phyloP scores from a whole-genome alignment of 2,797 vertebrate genomes.

The Lacerta bilineata region DNA sequence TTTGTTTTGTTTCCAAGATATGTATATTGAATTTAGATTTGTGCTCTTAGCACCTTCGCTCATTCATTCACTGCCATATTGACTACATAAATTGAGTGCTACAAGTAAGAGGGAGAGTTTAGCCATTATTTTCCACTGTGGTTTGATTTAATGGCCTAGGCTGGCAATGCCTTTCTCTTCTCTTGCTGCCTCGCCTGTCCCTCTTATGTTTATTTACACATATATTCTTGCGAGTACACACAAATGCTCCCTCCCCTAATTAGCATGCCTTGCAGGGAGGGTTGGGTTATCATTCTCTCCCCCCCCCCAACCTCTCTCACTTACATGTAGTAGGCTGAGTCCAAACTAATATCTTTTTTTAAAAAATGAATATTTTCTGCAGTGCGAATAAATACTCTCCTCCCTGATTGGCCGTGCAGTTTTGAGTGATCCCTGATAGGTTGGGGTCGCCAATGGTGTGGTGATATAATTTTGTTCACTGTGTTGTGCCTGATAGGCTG shows the following conservation, averaged over 20 bases:
- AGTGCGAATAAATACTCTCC: background rate
- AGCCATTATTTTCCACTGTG: constrained; percentile 80
- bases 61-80: constrained; percentile 78
- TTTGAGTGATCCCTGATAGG: background rate
- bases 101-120: constrained; percentile 80
- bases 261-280: constrained; percentile 62
- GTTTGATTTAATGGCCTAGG: constrained; percentile 80
- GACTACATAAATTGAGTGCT: constrained; percentile 81
- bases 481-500: no score
- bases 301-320: no score
- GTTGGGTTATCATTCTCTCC: constrained; percentile 23
- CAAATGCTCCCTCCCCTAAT: constrained; percentile 52
- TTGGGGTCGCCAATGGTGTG: background rate
- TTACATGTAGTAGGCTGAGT: background rate
- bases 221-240: constrained; percentile 49
- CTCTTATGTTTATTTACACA: constrained; percentile 76
- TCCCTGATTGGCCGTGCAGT: no score
- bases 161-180: constrained; percentile 17
- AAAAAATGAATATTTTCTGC: background rate
- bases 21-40: constrained; percentile 77
- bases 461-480: background rate
- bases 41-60: constrained; percentile 74
- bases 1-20: constrained; percentile 64
- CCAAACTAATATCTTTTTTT: background rate
- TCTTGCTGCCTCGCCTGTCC: constrained; percentile 57